A percentile compares a stretch with the other conserved stretches of the same genome.
phyloP scores from a whole-genome alignment of 2,888 invertebrate genomes.

The Mylabris sibirica region DNA sequence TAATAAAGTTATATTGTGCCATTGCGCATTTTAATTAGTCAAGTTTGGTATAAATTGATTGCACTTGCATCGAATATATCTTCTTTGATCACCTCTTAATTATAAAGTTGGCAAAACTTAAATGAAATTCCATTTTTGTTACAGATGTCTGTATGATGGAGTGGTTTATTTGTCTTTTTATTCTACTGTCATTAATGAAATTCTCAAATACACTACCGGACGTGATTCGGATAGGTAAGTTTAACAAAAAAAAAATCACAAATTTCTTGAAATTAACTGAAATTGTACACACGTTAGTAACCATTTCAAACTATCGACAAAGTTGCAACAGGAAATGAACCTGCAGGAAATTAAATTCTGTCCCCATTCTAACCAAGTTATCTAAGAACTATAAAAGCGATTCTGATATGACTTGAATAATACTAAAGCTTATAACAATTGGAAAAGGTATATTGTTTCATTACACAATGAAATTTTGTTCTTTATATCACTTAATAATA shows the following conservation, averaged over 20 bases:
- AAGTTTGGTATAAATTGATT: neutral
- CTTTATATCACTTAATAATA: too few relatives aligned
- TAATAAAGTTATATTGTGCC: neutral
- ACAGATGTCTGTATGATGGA: conserved; percentile 51
- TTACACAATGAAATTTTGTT: too few relatives aligned
- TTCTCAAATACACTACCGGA: conserved; percentile 58
- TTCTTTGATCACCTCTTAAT: neutral
- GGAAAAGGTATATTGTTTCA: neutral
- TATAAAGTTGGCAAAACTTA: neutral
- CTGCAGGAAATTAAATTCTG: conserved; percentile 23
- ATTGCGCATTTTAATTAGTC: neutral
- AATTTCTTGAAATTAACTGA: neutral
- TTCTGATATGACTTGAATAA: neutral
- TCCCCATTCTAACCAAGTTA: conserved; percentile 21
- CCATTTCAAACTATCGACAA: neutral
- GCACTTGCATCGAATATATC: neutral
- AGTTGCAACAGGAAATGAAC: conserved; percentile 10
- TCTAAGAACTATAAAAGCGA: conserved; percentile 9
- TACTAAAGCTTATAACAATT: neutral
- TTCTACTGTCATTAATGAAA: conserved; percentile 44
- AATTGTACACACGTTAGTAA: conserved; percentile 1
- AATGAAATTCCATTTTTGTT: conserved; percentile 29
- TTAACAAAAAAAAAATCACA: conserved; percentile 7
- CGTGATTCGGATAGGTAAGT: conserved; percentile 65
- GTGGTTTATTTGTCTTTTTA: conserved; percentile 43